A percentile compares a stretch with the other conserved stretches of the same genome.
These are phyloP conservation scores for Polypterus bichir DNA, from an alignment of 2,113 vertebrate genomes.

Conservation along the genomic window DNA sequence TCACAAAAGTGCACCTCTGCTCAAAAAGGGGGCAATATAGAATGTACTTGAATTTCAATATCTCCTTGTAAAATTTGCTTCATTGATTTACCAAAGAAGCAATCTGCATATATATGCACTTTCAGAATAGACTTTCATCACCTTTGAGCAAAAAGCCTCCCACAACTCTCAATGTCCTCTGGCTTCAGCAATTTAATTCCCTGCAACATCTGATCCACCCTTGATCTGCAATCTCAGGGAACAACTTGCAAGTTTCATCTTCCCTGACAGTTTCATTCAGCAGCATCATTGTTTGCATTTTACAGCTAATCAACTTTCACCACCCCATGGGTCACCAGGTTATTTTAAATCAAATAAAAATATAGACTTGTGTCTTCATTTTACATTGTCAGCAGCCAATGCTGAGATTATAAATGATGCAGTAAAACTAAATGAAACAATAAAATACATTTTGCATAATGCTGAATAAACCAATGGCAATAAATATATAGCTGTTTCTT, in stretches of 20 bases:
- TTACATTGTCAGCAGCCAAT: too few species aligned
- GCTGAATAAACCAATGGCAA: too few species aligned
- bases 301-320: neutral
- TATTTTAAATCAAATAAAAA: neutral
- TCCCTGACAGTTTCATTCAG: neutral
- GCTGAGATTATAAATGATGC: too few species aligned
- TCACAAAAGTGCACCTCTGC: too few species aligned
- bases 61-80: conserved; percentile 2
- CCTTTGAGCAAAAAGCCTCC: neutral
- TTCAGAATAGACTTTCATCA: conserved; percentile 1
- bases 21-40: too few species aligned
- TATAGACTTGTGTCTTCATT: neutral
- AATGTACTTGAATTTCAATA: neutral
- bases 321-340: neutral
- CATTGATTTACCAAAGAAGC: neutral
- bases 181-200: neutral
- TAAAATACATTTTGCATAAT: too few species aligned
- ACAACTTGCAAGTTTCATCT: neutral
- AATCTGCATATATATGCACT: conserved; percentile 8
- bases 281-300: neutral
- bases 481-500: too few species aligned
- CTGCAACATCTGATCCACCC: neutral
- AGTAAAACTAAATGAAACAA: too few species aligned
- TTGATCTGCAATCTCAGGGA: neutral
- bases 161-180: neutral